Evolutionary conservation across 1,140 invertebrate genomes (phyloP).

Genomic region (Zaprionus vittiger): DNA sequence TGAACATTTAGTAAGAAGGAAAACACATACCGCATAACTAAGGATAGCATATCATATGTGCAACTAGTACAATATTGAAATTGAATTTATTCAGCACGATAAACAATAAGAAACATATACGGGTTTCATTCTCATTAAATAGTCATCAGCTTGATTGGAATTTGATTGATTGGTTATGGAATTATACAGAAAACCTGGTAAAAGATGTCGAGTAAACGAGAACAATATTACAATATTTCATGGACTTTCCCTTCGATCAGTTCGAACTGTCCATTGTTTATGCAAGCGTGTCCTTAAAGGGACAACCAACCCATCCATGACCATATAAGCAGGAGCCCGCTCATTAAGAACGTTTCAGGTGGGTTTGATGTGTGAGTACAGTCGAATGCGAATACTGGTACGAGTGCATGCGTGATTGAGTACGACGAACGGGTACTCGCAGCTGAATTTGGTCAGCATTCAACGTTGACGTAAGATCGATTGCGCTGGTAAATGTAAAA

Average conservation of each 20-base stretch:
- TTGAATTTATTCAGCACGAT: neutral
- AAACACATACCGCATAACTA: neutral
- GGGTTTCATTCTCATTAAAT: neutral
- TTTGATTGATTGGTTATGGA: slow-evolving; percentile 2
- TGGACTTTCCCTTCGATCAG: neutral
- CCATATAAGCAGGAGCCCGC: neutral
- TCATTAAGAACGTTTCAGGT: slow-evolving; percentile 3
- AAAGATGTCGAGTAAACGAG: neutral
- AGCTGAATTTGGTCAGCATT: slow-evolving; percentile 45
- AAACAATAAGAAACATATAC: neutral
- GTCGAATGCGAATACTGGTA: neutral
- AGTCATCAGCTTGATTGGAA: slow-evolving; percentile 2
- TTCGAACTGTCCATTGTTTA: neutral
- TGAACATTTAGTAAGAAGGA: neutral
- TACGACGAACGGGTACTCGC: slow-evolving; percentile 8
- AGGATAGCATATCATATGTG: neutral
- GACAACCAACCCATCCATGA: slow-evolving; percentile 7
- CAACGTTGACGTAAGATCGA: slow-evolving; percentile 68
- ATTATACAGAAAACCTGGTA: neutral
- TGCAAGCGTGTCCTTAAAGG: neutral
- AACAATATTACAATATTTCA: neutral
- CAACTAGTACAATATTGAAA: neutral
- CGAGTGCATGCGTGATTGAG: slow-evolving; percentile 35
- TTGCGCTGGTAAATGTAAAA: slow-evolving; percentile 51
- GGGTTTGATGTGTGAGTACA: neutral